Conservation (phyloP, 2,797 vertebrate species). For the Ataeniobius toweri region DNA sequence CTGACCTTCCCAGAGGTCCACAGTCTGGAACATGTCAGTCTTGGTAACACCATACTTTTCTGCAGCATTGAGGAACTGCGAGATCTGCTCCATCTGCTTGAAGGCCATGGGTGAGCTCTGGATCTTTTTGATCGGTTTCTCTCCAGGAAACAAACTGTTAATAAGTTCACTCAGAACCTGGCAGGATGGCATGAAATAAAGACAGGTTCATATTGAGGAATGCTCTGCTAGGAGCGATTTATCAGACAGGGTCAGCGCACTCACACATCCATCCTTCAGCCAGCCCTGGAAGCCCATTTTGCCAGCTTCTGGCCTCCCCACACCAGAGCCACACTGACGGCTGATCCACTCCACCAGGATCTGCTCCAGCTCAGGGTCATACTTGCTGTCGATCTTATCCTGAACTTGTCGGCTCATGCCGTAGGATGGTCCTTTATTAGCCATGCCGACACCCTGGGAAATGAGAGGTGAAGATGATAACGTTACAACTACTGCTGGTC, state of each 20-base stretch:
- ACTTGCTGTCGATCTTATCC: slow-evolving; percentile 98
- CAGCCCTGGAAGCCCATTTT: slow-evolving; percentile 94
- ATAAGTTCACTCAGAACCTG: slow-evolving; percentile 91
- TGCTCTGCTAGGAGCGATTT: neutral
- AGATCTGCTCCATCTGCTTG: slow-evolving; percentile 99
- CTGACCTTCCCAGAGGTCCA: slow-evolving; percentile 97
- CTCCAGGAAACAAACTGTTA: slow-evolving; percentile 86
- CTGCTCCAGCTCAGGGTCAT: slow-evolving; percentile 91
- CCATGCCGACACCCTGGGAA: slow-evolving; percentile 84
- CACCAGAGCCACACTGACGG: slow-evolving; percentile 85
- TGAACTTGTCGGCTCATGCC: slow-evolving; percentile 96
- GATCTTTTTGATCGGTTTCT: slow-evolving; percentile 91
- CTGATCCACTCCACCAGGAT: slow-evolving; percentile 93
- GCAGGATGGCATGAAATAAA: neutral
- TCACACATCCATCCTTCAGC: slow-evolving; percentile 95
- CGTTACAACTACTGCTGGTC: neutral
- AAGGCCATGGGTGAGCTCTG: slow-evolving; percentile 91
- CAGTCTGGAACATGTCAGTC: slow-evolving; percentile 97
- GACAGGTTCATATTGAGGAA: neutral
- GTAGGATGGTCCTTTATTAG: slow-evolving; percentile 94
- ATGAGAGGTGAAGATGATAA: neutral
- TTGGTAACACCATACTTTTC: slow-evolving; percentile 93
- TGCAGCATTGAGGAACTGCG: slow-evolving; percentile 92
- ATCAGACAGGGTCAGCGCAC: slow-evolving; percentile 48
- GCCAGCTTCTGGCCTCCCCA: slow-evolving; percentile 87